Conservation (phyloP, 2,113 vertebrate genomes). For the Fregata magnificens region DNA sequence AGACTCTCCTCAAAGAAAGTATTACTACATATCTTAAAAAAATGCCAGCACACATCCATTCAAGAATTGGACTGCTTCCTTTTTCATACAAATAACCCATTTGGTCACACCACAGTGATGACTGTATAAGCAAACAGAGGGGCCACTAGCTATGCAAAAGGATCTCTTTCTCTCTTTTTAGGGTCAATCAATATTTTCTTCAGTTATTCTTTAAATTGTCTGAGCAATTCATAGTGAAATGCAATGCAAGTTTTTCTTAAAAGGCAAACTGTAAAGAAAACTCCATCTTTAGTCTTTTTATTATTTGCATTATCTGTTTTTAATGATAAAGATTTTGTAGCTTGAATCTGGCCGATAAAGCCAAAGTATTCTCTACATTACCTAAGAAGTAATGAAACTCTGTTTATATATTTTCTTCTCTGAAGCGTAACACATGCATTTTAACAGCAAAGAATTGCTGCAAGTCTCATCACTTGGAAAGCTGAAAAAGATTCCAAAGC, state of each 20-base stretch:
- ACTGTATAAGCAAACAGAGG: background rate
- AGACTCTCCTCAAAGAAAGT: background rate
- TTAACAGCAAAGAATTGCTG: background rate
- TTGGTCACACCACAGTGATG: background rate
- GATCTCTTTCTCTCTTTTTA: background rate
- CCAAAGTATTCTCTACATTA: background rate
- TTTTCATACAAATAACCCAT: background rate
- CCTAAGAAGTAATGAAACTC: background rate
- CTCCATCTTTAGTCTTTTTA: background rate
- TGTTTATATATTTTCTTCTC: background rate
- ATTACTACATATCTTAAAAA: background rate
- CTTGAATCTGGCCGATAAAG: background rate
- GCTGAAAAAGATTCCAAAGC: background rate
- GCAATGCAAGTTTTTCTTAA: background rate
- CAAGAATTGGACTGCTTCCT: background rate
- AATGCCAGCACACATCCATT: background rate
- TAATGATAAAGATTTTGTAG: background rate
- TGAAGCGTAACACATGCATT: background rate
- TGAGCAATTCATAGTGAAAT: background rate
- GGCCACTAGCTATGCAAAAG: rapidly evolving
- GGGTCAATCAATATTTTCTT: background rate
- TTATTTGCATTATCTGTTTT: background rate
- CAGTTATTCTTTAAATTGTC: background rate
- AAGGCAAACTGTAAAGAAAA: background rate
- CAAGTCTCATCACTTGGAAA: background rate